Percentiles rank a stretch among this genome's conserved stretches.
Evolutionary conservation across 2,888 invertebrate genomes (phyloP).

Genomic region (Gari tellinella): DNA sequence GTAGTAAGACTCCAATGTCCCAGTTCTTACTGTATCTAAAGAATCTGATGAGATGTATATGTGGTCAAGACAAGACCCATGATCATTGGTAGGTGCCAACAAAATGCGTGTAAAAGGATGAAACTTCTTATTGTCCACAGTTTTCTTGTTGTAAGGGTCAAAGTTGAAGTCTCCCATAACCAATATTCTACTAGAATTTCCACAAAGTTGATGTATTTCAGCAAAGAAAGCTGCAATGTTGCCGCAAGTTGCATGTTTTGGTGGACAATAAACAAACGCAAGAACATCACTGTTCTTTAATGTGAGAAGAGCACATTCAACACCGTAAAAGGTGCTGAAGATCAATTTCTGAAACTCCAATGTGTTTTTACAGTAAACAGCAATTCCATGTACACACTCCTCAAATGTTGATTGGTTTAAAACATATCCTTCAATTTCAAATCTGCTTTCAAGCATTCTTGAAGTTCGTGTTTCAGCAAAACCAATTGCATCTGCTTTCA

Average conservation of each 20-base stretch:
- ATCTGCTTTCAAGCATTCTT: neutral
- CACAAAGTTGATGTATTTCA: neutral
- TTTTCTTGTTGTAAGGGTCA: slow-evolving; percentile 3
- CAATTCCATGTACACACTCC: slow-evolving; percentile 33
- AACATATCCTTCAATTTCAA: slow-evolving; percentile 25
- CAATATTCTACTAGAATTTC: neutral
- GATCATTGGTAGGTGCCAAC: slow-evolving; percentile 27
- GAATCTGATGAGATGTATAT: slow-evolving; percentile 26
- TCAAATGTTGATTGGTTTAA: slow-evolving; percentile 10
- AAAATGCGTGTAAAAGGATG: slow-evolving; percentile 15
- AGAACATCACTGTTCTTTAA: neutral
- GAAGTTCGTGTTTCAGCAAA: slow-evolving; percentile 43
- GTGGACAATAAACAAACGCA: slow-evolving; percentile 28
- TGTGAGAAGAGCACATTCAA: slow-evolving; percentile 10
- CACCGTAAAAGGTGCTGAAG: slow-evolving; percentile 5
- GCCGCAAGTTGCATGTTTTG: neutral
- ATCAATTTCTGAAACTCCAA: neutral
- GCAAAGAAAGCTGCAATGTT: slow-evolving; percentile 1
- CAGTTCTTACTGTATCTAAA: neutral
- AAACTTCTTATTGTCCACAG: neutral
- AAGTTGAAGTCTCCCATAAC: slow-evolving; percentile 24
- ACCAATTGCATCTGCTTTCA: slow-evolving; percentile 30
- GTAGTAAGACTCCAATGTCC: slow-evolving; percentile 39
- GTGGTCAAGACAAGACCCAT: slow-evolving; percentile 38
- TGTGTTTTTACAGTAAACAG: slow-evolving; percentile 22